These are phyloP conservation scores for Hydropsyche betteni DNA, from an alignment of 2,888 invertebrate genomes.

Conservation along the genomic window DNA sequence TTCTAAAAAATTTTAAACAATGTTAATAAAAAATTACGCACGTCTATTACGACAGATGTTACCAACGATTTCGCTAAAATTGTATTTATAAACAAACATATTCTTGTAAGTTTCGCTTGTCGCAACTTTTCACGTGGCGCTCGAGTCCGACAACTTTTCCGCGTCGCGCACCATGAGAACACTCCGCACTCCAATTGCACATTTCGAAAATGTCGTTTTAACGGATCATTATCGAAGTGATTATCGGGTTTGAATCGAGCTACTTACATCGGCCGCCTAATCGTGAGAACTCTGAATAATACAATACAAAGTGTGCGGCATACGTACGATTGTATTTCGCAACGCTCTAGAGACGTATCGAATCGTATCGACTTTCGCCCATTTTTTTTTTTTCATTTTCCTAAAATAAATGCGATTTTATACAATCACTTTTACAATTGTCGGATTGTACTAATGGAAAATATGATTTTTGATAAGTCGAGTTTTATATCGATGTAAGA, in stretches of 20 bases:
- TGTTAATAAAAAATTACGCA: no score
- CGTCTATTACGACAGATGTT: no score
- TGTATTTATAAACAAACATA: no score
- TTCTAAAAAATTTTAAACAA: no score
- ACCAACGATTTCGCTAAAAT: no score
- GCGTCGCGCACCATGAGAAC: slow-evolving; percentile 8
- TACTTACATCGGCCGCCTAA: slow-evolving; percentile 13
- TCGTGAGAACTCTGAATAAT: slow-evolving; percentile 19
- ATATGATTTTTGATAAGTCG: not conserved
- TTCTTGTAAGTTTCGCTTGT: no score
- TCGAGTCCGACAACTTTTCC: no score
- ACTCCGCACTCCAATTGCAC: no score
- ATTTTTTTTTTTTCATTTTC: not conserved
- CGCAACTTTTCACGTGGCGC: no score
- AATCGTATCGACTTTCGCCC: slow-evolving; percentile 19
- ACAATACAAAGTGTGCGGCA: slow-evolving; percentile 1
- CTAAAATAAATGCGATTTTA: no score
- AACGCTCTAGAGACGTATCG: not conserved
- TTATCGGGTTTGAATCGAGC: slow-evolving; percentile 24
- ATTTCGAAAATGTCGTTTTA: slow-evolving; percentile 31
- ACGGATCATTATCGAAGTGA: slow-evolving; percentile 31
- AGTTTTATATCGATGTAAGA: no score
- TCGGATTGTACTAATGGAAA: not conserved
- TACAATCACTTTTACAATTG: no score
- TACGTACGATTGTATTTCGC: slow-evolving; percentile 4